Base-by-base conservation (phyloP, 2,888 invertebrate species). In the Ophion ventricosus region DNA sequence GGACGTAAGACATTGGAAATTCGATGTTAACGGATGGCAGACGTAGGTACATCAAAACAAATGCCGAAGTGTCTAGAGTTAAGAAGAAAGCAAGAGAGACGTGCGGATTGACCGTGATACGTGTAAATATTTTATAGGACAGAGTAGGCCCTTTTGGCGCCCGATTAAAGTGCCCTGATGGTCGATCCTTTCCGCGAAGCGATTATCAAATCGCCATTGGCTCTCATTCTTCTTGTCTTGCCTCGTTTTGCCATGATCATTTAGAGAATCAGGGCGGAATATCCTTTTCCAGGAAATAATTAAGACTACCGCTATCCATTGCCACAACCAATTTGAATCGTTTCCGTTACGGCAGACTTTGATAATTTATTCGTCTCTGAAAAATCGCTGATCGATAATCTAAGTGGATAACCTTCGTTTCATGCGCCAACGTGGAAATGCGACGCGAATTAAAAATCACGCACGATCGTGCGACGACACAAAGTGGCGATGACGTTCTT, bases 131-230 rank as follows among this genome's bases (percentile, higher is more conserved):
- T 82, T 82, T 72, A 84, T 84, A 79, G 26, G 61, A 26, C 26
- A 49, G 49, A 59, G 29, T 35, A 63, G 66, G 56, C 76, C 56
- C 43, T 57, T 76, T 72, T 25, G 29, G 57, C 70, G 66, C 72
- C 54, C 79, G 84, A 82, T 80, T 80, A 69, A 74, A 74, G 82
- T 77, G 43, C 73, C 80, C 77, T 35, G 66, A 75, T 43, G 75
- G 77, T 75, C 81, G 80, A 82, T 67, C 80, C 87, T 84, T 89
- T 89, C 89, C 69, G 40, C 87, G 89, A 89, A 89, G 69, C 87
- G 87, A 86, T 86, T 88, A 88, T 82, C 84, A 73, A 74, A 86
- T 79, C 84, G 59, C 82, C 84, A 86, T 84, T 85, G 72, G 74
- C 73, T 72, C 73, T 70, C 14, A n/a, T 35, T 81, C 80, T 79